Evolutionary conservation across 2,113 vertebrate genomes (phyloP), one percentile per base, ranked within the genome.

Genomic region (human (Homo sapiens)): DNA sequence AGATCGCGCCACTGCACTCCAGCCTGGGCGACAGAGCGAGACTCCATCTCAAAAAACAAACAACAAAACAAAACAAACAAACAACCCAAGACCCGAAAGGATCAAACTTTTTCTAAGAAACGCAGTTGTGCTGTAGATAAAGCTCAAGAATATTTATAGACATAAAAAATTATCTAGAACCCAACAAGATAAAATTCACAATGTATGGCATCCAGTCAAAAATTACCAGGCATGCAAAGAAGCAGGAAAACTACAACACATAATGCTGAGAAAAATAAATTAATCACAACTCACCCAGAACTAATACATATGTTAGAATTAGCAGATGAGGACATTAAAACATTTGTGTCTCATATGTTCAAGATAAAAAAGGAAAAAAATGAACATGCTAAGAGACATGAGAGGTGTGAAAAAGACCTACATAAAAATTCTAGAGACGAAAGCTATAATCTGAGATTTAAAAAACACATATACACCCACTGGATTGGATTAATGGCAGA

Each of bases 121-220:
- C 11, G 40, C 32, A 82, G 57, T 25, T 52, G 16, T 73, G 32
- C 32, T 79, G 16, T 48, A 70, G 45, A 81, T n/a, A 73, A 93
- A 61, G 4, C 32, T 73, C n/a, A 93, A 90, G 40, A 72, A 72
- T 45, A 95, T 68, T 55, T 86, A 89, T n/a, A 82, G 43, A 89
- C 90, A 83, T 84, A 78, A 43, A 50, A 55, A 93, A 83, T n/a
- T 20, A 90, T 43, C 12, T 75, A 93, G 22, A 61, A 76, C 83
- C 10, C 30, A 59, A 86, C 11, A 97, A 90, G 48, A 32, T 90
- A 93, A 96, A 93, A 92, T 45, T 93, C n/a, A 95, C 25, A 90
- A 43, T 20, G 22, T 52, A 50, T 94, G 38, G 48, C n/a, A 96
- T 93, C 23, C 11, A 93, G 48, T 83, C 7, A 94, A 94, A 97